Percentiles rank a stretch among this genome's conserved stretches.
Evolutionary conservation across 2,113 vertebrate genomes (phyloP).

Genomic region (Phycodurus eques): DNA sequence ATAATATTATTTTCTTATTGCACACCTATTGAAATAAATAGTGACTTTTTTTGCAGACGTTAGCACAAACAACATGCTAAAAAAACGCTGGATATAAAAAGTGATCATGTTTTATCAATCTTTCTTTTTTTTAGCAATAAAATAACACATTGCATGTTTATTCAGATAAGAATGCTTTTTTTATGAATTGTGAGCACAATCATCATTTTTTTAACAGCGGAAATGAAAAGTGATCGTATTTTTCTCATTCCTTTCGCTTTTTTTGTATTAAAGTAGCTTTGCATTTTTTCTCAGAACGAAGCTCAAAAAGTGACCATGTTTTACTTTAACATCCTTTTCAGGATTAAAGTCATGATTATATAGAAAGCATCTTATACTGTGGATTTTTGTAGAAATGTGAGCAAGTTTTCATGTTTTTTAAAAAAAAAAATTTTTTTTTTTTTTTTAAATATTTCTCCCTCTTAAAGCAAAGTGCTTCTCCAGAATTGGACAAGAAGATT

Average conservation of each 20-base stretch:
- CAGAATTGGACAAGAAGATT: conserved; percentile 96
- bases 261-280: no score
- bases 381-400: not conserved
- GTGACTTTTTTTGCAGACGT: no score
- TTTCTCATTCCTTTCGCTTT: no score
- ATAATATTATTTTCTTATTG: not conserved
- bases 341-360: no score
- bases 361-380: no score
- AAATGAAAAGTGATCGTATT: no score
- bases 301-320: not conserved
- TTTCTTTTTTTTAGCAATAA: not conserved
- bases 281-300: no score
- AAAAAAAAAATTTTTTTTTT: no score
- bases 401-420: not conserved
- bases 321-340: no score
- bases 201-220: no score
- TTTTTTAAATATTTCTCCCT: not conserved
- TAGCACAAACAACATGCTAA: not conserved
- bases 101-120: not conserved
- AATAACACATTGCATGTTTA: not conserved
- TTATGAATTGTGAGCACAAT: no score
- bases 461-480: conserved; percentile 87
- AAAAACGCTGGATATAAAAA: not conserved
- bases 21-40: not conserved
- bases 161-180: no score